Conservation (phyloP, 2,113 vertebrate species). For the Melanostigma gelatinosum region DNA sequence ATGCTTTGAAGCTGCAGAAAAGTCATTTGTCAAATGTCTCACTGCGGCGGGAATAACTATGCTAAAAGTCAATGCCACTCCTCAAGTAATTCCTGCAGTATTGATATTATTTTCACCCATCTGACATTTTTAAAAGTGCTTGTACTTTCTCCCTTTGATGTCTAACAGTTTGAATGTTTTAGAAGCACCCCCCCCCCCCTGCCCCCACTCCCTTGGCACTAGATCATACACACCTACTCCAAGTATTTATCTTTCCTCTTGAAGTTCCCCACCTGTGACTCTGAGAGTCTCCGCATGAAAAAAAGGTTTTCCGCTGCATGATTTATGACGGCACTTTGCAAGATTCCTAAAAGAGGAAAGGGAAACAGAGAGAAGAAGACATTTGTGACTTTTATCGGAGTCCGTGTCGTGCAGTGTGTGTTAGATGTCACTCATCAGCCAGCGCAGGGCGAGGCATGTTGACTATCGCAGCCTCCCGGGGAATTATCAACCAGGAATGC, state of each 20-base stretch:
- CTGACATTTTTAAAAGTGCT: conserved; percentile 26
- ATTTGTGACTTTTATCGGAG: conserved; percentile 50
- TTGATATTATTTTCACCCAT: conserved; percentile 1
- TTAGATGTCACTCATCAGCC: conserved; percentile 74
- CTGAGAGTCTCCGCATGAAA: conserved; percentile 23
- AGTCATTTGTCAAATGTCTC: background rate
- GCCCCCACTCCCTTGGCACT: conserved; percentile 63
- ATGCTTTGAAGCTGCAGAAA: conserved; percentile 22
- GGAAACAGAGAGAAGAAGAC: conserved; percentile 18
- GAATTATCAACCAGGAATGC: conserved; percentile 77
- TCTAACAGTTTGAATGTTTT: conserved; percentile 61
- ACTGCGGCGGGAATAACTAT: background rate
- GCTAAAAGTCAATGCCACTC: background rate
- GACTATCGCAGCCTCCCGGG: conserved; percentile 64
- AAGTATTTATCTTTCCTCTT: conserved; percentile 67
- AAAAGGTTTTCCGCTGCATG: conserved; percentile 46
- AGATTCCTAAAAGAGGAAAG: background rate
- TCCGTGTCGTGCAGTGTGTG: conserved; percentile 43
- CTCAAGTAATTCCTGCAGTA: background rate
- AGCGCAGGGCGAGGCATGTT: conserved; percentile 76
- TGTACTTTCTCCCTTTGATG: conserved; percentile 38
- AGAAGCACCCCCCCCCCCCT: conserved; percentile 48
- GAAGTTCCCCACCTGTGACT: conserved; percentile 63
- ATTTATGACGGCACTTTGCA: conserved; percentile 48
- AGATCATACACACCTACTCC: conserved; percentile 50